phyloP scores from a whole-genome alignment of 2,113 vertebrate species.

The Manacus vitellinus region DNA sequence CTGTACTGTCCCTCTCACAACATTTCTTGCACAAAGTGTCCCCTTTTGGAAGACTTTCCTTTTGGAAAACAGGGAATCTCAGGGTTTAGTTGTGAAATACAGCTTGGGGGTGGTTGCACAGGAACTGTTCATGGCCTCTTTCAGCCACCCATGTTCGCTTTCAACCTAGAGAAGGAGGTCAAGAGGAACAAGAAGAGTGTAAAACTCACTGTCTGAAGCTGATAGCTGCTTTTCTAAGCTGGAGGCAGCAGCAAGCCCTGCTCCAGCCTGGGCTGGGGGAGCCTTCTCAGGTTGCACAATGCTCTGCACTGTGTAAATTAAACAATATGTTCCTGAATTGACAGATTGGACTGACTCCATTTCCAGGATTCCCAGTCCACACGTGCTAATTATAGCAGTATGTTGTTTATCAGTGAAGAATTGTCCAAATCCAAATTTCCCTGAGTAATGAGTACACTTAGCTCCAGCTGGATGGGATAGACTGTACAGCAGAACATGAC shows the following conservation, averaged over 20 bases:
- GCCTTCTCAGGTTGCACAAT: slow-evolving; percentile 24
- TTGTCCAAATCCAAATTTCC: slow-evolving; percentile 62
- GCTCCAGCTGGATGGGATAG: slow-evolving; percentile 61
- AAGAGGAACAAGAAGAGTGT: not conserved
- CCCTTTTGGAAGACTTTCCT: not conserved
- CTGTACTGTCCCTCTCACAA: not conserved
- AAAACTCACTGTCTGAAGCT: not conserved
- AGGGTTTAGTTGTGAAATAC: not conserved
- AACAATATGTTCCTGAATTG: slow-evolving; percentile 17
- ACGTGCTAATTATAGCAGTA: slow-evolving; percentile 62
- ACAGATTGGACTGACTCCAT: slow-evolving; percentile 50
- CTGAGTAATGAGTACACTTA: slow-evolving; percentile 60
- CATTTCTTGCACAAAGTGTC: not conserved
- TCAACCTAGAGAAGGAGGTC: not conserved
- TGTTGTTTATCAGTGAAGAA: slow-evolving; percentile 62
- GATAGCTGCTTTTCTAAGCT: not conserved
- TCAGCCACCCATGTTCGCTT: not conserved
- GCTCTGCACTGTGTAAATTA: slow-evolving; percentile 18
- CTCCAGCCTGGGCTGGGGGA: not conserved
- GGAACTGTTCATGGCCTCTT: fast-evolving
- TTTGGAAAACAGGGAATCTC: not conserved
- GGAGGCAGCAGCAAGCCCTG: not conserved
- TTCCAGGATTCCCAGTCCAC: slow-evolving; percentile 57
- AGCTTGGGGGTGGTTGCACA: not conserved
- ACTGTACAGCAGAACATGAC: not conserved